These are phyloP conservation scores for Montipora sp. DNA, from an alignment of 64 coral and sea anemone species.

Conservation along the genomic window DNA sequence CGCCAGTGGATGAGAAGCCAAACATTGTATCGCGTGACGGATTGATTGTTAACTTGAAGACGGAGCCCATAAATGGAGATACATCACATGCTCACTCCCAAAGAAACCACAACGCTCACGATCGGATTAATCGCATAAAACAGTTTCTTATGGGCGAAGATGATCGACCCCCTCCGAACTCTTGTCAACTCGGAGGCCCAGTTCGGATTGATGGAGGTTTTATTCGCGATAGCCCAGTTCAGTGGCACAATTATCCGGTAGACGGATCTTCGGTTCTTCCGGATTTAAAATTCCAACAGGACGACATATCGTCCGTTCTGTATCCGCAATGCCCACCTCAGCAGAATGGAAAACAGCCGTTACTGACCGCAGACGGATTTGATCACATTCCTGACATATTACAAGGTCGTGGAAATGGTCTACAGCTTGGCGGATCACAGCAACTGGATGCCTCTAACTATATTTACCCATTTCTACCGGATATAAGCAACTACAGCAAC, in stretches of 20 bases:
- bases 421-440: not conserved
- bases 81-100: not conserved
- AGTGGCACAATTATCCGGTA: not conserved
- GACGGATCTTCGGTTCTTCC: constrained; percentile 16
- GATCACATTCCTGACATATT: not conserved
- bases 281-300: constrained; percentile 6
- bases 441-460: not conserved
- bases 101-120: not conserved
- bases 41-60: not conserved
- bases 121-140: constrained; percentile 29
- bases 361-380: not conserved
- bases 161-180: not conserved
- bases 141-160: constrained; percentile 37
- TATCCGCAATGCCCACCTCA: not conserved
- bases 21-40: not conserved
- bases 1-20: constrained; percentile 14
- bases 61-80: not conserved
- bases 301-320: not conserved
- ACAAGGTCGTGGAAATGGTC: not conserved
- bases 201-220: not conserved
- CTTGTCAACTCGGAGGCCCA: not conserved
- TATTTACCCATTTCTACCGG: not conserved
- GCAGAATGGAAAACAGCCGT: not conserved
- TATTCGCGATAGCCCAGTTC: not conserved
- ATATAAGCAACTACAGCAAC: not conserved